phyloP scores from a whole-genome alignment of 2,797 vertebrate genomes.

The Hirundo rustica region DNA sequence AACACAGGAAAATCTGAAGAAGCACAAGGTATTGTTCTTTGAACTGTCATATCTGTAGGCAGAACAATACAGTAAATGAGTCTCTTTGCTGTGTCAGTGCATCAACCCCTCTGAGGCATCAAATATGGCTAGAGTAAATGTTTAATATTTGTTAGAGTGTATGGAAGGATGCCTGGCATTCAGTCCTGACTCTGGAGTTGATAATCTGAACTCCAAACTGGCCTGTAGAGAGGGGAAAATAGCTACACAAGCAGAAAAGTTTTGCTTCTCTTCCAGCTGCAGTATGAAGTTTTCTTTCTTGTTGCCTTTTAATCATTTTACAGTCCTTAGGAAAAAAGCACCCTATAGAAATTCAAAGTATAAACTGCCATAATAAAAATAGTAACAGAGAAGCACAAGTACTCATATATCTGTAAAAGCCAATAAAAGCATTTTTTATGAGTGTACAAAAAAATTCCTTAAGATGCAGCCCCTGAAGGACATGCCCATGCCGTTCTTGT shows the following conservation, averaged over 20 bases:
- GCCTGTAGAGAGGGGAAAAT: neutral
- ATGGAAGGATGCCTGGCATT: neutral
- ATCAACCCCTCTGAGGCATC: neutral
- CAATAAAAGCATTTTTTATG: neutral
- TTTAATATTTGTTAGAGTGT: neutral
- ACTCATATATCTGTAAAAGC: neutral
- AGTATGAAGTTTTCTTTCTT: neutral
- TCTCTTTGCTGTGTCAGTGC: neutral
- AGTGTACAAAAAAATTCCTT: neutral
- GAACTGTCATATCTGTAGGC: neutral
- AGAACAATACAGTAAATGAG: conserved; percentile 3
- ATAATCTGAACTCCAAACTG: neutral
- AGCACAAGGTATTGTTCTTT: neutral
- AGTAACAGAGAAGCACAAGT: neutral
- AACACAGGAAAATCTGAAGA: conserved; percentile 5
- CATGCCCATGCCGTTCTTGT: neutral
- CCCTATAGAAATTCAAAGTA: neutral
- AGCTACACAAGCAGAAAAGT: neutral
- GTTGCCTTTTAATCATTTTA: neutral
- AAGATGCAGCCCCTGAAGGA: neutral
- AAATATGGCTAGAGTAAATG: neutral
- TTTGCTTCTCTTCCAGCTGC: neutral
- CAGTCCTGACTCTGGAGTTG: neutral
- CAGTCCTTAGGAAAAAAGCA: neutral
- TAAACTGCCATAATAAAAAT: neutral